Evolutionary conservation across 2,113 vertebrate species (phyloP).

Genomic region (Plotosus lineatus): DNA sequence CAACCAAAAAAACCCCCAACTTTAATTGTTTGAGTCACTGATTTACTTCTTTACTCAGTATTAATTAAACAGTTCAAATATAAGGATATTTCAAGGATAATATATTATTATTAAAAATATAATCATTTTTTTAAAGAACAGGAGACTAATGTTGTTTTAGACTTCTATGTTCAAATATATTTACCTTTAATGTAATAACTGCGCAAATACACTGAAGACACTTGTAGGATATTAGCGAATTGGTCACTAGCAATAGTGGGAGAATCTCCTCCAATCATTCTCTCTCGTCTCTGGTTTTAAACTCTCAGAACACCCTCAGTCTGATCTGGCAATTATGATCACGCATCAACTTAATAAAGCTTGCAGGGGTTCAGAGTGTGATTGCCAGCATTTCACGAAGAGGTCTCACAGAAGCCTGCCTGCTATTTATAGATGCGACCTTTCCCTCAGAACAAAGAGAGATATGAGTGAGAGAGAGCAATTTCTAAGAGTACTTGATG

Average conservation of each 20-base stretch:
- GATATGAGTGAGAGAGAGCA: slow-evolving; percentile 18
- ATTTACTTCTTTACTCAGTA: not conserved
- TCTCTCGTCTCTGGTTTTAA: slow-evolving; percentile 4
- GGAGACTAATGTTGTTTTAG: not conserved
- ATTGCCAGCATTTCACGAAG: slow-evolving; percentile 19
- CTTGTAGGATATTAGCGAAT: not conserved
- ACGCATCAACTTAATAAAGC: slow-evolving; percentile 16
- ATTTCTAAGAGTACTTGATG: slow-evolving; percentile 36
- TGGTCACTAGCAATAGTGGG: not conserved
- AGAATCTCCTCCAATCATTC: not conserved
- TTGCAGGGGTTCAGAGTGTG: slow-evolving; percentile 5
- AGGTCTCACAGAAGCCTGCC: slow-evolving; percentile 25
- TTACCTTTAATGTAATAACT: not conserved
- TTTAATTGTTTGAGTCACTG: too few relatives aligned
- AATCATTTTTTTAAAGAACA: not conserved
- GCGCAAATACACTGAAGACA: not conserved
- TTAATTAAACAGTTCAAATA: not conserved
- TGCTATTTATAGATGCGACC: slow-evolving; percentile 40
- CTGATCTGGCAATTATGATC: slow-evolving; percentile 24
- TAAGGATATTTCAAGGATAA: not conserved
- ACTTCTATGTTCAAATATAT: not conserved
- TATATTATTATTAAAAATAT: not conserved
- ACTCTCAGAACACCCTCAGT: not conserved
- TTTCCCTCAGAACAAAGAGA: slow-evolving; percentile 37
- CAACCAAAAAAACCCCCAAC: too few relatives aligned